Evolutionary conservation across 2,888 invertebrate genomes (phyloP).

Genomic region (Sipunculus nudus): DNA sequence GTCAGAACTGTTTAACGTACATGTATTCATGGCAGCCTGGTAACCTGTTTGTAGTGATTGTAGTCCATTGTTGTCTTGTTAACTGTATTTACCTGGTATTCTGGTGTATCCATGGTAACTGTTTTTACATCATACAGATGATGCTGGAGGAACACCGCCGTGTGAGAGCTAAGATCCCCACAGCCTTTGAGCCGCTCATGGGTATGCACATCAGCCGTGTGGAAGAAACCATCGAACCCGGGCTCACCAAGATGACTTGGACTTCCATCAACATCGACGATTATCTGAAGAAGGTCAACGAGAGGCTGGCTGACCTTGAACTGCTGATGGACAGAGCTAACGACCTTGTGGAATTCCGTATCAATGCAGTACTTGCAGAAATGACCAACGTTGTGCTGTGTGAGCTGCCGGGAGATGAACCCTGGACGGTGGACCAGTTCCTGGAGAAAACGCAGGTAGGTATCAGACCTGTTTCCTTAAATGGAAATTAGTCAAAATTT

Average conservation of each 20-base stretch:
- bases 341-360: slow-evolving; percentile 71
- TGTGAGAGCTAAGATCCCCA: slow-evolving; percentile 68
- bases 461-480: too few species aligned
- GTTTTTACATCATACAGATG: slow-evolving; percentile 62
- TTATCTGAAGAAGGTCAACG: slow-evolving; percentile 78
- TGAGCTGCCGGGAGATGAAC: slow-evolving; percentile 81
- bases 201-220: slow-evolving; percentile 86
- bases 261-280: slow-evolving; percentile 83
- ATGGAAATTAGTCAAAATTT: too few species aligned
- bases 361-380: slow-evolving; percentile 84
- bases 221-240: slow-evolving; percentile 75
- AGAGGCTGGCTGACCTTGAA: slow-evolving; percentile 84
- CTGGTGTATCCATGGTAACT: too few species aligned
- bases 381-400: slow-evolving; percentile 88
- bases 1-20: too few species aligned
- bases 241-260: slow-evolving; percentile 84
- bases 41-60: too few species aligned
- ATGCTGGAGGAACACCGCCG: slow-evolving; percentile 65
- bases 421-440: slow-evolving; percentile 89
- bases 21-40: too few species aligned
- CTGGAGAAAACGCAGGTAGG: slow-evolving; percentile 83
- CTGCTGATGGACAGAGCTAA: slow-evolving; percentile 71
- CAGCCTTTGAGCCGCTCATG: slow-evolving; percentile 89
- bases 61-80: too few species aligned
- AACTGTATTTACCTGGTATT: neutral